These are phyloP conservation scores for Epirrita christyi DNA, from an alignment of 2,888 invertebrate species.

Conservation along the genomic window DNA sequence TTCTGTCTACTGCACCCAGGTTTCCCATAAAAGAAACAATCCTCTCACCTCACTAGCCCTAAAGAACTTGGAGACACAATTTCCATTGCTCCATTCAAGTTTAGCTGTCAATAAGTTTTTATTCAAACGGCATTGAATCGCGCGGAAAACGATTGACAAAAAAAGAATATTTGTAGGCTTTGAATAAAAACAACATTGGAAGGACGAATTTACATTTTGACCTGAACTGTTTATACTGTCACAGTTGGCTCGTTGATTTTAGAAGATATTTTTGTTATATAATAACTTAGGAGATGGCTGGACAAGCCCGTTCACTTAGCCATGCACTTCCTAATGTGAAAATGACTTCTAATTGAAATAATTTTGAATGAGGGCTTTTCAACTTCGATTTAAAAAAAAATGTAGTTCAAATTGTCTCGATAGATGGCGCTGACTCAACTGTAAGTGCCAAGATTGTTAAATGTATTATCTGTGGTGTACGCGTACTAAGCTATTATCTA, in stretches of 20 bases:
- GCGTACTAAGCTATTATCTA: no score
- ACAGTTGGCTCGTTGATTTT: slow-evolving; percentile 22
- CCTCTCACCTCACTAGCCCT: slow-evolving; percentile 17
- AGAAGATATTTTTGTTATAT: neutral
- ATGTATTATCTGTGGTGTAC: no score
- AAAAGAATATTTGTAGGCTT: slow-evolving; percentile 48
- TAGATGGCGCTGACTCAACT: no score
- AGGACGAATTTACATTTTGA: slow-evolving; percentile 25
- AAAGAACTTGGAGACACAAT: slow-evolving; percentile 20
- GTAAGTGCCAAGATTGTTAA: no score
- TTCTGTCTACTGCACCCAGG: slow-evolving; percentile 6
- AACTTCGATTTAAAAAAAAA: no score
- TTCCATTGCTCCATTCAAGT: slow-evolving; percentile 29
- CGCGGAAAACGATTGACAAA: slow-evolving; percentile 36
- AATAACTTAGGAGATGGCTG: no score
- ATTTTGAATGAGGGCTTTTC: no score
- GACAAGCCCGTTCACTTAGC: no score
- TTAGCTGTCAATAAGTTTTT: slow-evolving; percentile 44
- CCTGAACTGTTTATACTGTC: slow-evolving; percentile 35
- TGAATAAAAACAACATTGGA: slow-evolving; percentile 33
- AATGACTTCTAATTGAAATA: no score
- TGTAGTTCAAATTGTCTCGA: no score
- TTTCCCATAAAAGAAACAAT: slow-evolving; percentile 26
- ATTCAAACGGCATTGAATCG: slow-evolving; percentile 50
- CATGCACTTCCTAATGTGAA: no score